These are phyloP conservation scores for Coluber constrictor DNA, from an alignment of 2,797 vertebrate genomes.

Conservation along the genomic window DNA sequence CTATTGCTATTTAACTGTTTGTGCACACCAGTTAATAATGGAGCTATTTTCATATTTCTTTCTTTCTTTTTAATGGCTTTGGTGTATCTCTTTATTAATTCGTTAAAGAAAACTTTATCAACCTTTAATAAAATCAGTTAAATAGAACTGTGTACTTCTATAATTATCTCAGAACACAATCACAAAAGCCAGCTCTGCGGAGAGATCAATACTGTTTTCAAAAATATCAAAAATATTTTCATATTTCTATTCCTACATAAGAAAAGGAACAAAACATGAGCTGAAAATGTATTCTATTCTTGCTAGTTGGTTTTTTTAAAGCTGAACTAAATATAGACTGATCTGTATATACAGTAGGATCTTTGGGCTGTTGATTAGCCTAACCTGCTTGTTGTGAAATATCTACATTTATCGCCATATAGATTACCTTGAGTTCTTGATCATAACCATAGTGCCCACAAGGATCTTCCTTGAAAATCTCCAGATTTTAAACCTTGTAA, in stretches of 20 bases:
- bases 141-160: not conserved
- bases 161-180: not conserved
- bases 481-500: not conserved
- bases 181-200: not conserved
- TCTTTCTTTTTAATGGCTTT: not conserved
- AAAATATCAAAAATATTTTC: no score
- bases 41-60: conserved; percentile 34
- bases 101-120: not conserved
- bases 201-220: not conserved
- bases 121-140: not conserved
- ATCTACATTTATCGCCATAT: not conserved
- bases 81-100: not conserved
- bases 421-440: not conserved
- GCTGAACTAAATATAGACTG: no score
- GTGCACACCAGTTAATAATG: conserved; percentile 38
- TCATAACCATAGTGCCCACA: not conserved
- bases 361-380: not conserved
- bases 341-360: not conserved
- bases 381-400: not conserved
- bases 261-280: conserved; percentile 6
- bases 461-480: not conserved
- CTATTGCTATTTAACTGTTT: conserved; percentile 21
- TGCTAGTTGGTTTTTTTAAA: not conserved
- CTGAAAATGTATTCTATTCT: conserved; percentile 21
- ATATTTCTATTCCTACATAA: conserved; percentile 45